Conservation (phyloP, 2,113 vertebrate genomes). For the Australoheros scitulus region DNA sequence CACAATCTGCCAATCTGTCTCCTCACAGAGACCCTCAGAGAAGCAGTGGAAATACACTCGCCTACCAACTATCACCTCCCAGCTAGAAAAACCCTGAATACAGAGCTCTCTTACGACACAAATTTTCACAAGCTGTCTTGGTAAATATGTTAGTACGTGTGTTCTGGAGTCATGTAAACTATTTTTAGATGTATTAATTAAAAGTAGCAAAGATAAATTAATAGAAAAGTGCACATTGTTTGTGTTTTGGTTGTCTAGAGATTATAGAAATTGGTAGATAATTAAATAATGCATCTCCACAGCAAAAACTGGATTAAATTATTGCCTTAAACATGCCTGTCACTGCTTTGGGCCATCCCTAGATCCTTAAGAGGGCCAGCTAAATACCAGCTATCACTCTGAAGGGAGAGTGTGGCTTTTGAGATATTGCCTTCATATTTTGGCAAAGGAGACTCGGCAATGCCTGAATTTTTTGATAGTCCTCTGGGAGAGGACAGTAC, state of each 20-base stretch:
- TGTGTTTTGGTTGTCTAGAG: not conserved
- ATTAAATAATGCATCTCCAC: not conserved
- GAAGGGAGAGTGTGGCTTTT: not conserved
- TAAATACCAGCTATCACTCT: constrained; percentile 37
- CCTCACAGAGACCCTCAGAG: not conserved
- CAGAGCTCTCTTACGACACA: not conserved
- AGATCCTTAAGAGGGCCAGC: constrained; percentile 10
- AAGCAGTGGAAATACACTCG: not conserved
- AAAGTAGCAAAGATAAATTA: not conserved
- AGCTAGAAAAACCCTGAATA: not conserved
- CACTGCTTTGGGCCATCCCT: not conserved
- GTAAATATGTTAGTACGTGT: not conserved
- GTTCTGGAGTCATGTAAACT: not conserved
- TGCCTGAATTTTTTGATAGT: constrained; percentile 19
- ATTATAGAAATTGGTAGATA: not conserved
- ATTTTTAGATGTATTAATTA: not conserved
- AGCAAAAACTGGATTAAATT: not conserved
- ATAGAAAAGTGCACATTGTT: not conserved
- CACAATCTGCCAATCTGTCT: not conserved
- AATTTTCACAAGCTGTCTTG: not conserved
- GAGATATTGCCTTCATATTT: constrained; percentile 21
- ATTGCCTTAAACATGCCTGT: not conserved
- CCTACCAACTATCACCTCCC: not conserved
- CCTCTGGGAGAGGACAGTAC: constrained; percentile 23
- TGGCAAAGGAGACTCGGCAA: constrained; percentile 28